Percentiles rank a stretch among this genome's conserved stretches.
These are phyloP conservation scores for Bostrychus sinensis DNA, from an alignment of 2,113 vertebrate species.

Conservation along the genomic window DNA sequence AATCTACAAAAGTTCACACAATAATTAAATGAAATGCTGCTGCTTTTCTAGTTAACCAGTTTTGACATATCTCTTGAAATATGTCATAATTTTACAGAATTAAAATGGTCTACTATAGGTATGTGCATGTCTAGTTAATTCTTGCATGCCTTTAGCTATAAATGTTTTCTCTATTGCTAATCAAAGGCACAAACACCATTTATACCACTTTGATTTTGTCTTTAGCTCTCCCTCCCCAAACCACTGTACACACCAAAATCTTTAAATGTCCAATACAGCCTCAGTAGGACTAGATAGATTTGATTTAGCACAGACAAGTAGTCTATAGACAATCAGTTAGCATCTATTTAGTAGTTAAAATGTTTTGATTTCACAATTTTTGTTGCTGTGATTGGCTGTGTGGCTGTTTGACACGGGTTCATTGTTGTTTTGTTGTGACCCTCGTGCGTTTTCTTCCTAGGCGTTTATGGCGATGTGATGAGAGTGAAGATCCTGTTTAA, in stretches of 20 bases:
- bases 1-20: no score
- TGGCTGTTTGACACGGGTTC: constrained; percentile 27
- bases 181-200: neutral
- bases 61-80: constrained; percentile 50
- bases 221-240: constrained; percentile 8
- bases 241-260: neutral
- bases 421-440: constrained; percentile 32
- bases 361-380: constrained; percentile 46
- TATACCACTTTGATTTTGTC: constrained; percentile 33
- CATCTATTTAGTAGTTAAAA: constrained; percentile 16
- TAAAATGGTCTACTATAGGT: constrained; percentile 47
- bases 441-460: constrained; percentile 49
- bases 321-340: constrained; percentile 22
- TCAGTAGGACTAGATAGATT: constrained; percentile 35
- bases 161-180: constrained; percentile 17
- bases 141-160: constrained; percentile 66
- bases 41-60: constrained; percentile 53
- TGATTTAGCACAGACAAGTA: constrained; percentile 6
- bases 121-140: constrained; percentile 69
- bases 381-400: constrained; percentile 73
- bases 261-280: constrained; percentile 24
- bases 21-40: constrained; percentile 72
- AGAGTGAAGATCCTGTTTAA: constrained; percentile 98
- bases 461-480: constrained; percentile 83
- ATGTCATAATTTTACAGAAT: constrained; percentile 47